phyloP scores from a whole-genome alignment of 37 sponge, comb jelly and placozoan genomes.

The Crambe crambe region DNA sequence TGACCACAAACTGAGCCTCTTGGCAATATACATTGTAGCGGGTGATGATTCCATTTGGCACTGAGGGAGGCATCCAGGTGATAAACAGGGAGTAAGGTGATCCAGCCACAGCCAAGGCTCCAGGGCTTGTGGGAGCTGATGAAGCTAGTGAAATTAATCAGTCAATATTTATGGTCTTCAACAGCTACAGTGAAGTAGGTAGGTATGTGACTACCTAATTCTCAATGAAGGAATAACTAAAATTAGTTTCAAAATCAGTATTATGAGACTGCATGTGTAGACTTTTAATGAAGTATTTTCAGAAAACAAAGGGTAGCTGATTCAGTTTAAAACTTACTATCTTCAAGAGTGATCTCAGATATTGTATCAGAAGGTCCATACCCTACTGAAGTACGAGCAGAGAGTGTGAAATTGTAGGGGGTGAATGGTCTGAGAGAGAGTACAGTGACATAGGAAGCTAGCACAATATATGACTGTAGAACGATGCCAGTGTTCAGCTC shows the following conservation, averaged over 20 bases:
- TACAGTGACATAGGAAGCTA: too few relatives aligned
- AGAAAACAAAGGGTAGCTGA: too few relatives aligned
- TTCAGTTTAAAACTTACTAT: too few relatives aligned
- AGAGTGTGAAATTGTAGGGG: too few relatives aligned
- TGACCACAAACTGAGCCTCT: not conserved
- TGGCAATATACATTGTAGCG: not conserved
- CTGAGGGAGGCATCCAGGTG: constrained; percentile 20
- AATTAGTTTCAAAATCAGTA: too few relatives aligned
- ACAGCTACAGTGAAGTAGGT: constrained; percentile 21
- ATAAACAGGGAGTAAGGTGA: constrained; percentile 6
- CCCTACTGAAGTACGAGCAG: constrained; percentile 4
- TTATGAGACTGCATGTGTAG: too few relatives aligned
- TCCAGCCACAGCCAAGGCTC: not conserved
- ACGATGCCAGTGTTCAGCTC: not conserved
- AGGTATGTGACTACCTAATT: constrained; percentile 12
- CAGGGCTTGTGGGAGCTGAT: not conserved
- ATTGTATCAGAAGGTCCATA: too few relatives aligned
- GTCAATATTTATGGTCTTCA: too few relatives aligned
- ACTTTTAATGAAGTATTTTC: too few relatives aligned
- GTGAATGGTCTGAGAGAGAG: too few relatives aligned
- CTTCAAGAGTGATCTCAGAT: too few relatives aligned
- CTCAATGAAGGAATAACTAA: too few relatives aligned
- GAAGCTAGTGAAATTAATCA: not conserved
- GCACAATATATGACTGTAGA: not conserved
- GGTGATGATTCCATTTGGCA: constrained; percentile 30